Conservation (phyloP, 2,797 vertebrate genomes). For the Dendrocincla tyrannina region DNA sequence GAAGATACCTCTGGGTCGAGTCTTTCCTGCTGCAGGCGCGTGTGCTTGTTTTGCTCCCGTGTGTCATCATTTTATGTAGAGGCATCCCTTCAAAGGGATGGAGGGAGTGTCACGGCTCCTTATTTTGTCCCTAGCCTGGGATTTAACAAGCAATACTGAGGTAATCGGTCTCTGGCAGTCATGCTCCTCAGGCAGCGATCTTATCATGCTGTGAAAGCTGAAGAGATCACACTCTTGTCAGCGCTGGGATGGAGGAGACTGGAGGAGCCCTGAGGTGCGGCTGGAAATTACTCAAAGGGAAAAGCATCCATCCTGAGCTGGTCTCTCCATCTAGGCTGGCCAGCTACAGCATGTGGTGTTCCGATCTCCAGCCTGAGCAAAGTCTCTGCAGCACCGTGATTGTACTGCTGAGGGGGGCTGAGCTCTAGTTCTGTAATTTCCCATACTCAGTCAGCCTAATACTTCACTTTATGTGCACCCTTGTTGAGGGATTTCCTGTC, state of each 20-base stretch:
- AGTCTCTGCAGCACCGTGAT: background rate
- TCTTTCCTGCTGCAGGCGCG: background rate
- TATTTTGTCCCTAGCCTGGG: background rate
- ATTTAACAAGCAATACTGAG: background rate
- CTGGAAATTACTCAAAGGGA: background rate
- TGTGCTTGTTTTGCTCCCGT: background rate
- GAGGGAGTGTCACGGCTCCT: background rate
- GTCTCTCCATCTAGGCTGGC: background rate
- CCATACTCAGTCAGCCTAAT: background rate
- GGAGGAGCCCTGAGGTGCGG: background rate
- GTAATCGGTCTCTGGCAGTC: background rate
- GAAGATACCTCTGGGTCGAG: background rate
- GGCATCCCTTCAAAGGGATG: background rate
- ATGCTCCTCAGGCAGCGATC: background rate
- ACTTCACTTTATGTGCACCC: background rate
- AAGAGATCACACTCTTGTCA: background rate
- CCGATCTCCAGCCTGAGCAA: background rate
- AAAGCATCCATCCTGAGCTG: background rate
- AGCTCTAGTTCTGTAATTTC: background rate
- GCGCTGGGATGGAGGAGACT: background rate
- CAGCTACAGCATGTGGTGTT: background rate
- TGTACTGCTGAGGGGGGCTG: accelerated
- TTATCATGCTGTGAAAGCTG: slow-evolving; percentile 16
- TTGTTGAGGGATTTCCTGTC: background rate
- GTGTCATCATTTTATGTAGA: background rate